These are phyloP conservation scores for Drosophila picticornis DNA, from an alignment of 2,888 invertebrate species.

Conservation along the genomic window DNA sequence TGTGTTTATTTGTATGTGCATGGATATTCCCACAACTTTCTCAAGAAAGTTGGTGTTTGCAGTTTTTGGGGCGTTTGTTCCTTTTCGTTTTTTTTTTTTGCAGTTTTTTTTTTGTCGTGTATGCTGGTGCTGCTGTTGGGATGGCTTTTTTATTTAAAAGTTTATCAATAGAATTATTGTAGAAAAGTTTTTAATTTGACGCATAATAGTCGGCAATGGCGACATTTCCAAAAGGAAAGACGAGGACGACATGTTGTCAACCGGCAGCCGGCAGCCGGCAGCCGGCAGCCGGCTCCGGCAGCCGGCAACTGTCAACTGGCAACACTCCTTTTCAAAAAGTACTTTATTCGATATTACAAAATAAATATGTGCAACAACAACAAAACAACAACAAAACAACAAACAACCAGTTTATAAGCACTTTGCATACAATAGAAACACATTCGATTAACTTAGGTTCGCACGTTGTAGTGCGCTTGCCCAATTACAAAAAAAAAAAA, in stretches of 20 bases:
- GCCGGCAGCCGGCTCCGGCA: too few species aligned
- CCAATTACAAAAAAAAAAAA: too few species aligned
- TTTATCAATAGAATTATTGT: conserved; percentile 81
- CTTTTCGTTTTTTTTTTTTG: conserved; percentile 1
- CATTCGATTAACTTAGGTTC: neutral
- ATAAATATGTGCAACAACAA: conserved; percentile 27
- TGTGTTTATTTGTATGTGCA: conserved; percentile 14
- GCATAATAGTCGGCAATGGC: conserved; percentile 62
- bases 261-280: conserved; percentile 1
- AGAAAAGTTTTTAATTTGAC: conserved; percentile 81
- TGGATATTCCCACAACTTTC: conserved; percentile 31
- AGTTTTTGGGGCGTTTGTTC: conserved; percentile 4
- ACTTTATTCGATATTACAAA: conserved; percentile 29
- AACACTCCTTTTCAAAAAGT: conserved; percentile 3
- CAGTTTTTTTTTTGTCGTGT: neutral
- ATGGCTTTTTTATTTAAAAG: conserved; percentile 57
- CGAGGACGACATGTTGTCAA: neutral
- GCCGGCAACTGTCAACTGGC: conserved; percentile 6
- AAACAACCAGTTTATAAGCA: conserved; percentile 6
- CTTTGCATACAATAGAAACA: neutral
- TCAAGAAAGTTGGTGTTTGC: conserved; percentile 19
- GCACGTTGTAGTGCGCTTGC: too few species aligned
- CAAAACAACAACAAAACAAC: neutral
- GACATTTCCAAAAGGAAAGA: conserved; percentile 21
- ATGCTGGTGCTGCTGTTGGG: conserved; percentile 1